Evolutionary conservation across 2,888 invertebrate genomes (phyloP).

Genomic region (Netelia fuscicornis): DNA sequence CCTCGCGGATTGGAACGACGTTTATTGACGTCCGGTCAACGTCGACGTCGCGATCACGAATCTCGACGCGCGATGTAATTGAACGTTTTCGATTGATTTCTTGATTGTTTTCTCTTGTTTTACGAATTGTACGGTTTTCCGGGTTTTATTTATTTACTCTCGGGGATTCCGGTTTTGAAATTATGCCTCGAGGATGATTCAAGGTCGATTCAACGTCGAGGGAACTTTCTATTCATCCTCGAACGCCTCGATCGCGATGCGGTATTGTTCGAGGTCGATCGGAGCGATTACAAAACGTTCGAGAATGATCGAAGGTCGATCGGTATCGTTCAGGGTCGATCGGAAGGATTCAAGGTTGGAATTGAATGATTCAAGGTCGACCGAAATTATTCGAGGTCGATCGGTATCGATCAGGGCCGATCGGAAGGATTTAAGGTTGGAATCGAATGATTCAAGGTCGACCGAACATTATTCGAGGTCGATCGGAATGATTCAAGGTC

Average conservation of each 20-base stretch:
- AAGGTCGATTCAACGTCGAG: neutral
- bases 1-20: slow-evolving; percentile 1
- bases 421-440: neutral
- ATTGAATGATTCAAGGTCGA: neutral
- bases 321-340: neutral
- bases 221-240: neutral
- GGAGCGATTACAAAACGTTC: neutral
- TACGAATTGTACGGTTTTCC: neutral
- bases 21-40: neutral
- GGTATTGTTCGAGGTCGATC: neutral
- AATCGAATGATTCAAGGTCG: neutral
- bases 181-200: neutral
- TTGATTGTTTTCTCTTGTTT: neutral
- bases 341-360: neutral
- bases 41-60: neutral
- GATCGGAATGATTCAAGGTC: neutral
- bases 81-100: neutral
- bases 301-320: neutral
- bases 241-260: neutral
- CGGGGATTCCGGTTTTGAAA: too few species aligned
- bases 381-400: neutral
- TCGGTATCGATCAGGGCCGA: neutral
- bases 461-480: neutral
- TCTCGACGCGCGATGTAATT: neutral
- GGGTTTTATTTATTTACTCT: neutral